Conservation (phyloP, 2,113 vertebrate species). For the Aix galericulata region DNA sequence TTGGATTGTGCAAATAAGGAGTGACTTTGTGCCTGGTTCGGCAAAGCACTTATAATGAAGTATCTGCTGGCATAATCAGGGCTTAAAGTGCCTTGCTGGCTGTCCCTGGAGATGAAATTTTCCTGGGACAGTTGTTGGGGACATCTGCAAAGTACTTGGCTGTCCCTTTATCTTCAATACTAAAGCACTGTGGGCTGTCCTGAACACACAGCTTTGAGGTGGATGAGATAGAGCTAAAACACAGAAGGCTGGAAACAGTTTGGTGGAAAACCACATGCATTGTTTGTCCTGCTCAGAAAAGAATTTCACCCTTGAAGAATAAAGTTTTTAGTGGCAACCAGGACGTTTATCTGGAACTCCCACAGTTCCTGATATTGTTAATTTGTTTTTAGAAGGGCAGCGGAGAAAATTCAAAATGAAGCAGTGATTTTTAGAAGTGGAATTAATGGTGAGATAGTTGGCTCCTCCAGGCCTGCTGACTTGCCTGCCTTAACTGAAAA, state of each 20-base stretch:
- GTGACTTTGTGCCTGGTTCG: conserved; percentile 19
- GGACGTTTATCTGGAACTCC: neutral
- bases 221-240: neutral
- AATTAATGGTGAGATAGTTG: neutral
- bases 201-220: neutral
- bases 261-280: neutral
- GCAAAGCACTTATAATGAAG: neutral
- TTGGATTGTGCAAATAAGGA: neutral
- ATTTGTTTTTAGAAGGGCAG: neutral
- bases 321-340: neutral
- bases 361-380: neutral
- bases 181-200: neutral
- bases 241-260: neutral
- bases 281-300: neutral
- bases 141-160: neutral
- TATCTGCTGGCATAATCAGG: neutral
- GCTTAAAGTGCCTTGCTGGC: neutral
- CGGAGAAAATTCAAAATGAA: neutral
- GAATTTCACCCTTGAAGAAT: neutral
- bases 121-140: neutral
- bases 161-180: neutral
- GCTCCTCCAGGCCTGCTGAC: neutral
- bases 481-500: neutral
- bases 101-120: neutral
- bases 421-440: neutral